Percentiles rank a stretch among this genome's conserved stretches.
phyloP scores from a whole-genome alignment of 2,113 vertebrate genomes.

The Callaeas wilsoni region DNA sequence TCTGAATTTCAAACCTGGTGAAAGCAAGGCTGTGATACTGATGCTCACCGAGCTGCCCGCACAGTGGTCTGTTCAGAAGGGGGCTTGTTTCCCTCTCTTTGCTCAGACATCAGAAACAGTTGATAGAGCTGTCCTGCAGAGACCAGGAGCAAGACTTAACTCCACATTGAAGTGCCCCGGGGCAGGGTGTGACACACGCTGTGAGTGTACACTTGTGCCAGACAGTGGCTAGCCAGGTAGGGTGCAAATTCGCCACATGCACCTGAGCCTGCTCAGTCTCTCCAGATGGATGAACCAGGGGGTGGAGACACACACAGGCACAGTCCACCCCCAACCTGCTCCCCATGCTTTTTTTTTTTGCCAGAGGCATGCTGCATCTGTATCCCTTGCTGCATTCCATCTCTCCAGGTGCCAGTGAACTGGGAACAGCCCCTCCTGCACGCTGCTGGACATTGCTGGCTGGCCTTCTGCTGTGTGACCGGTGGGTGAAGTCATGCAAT shows the following conservation, averaged over 20 bases:
- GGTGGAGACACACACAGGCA: background rate
- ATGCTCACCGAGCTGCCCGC: background rate
- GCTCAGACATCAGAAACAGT: background rate
- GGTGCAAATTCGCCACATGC: background rate
- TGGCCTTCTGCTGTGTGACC: background rate
- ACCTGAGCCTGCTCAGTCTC: background rate
- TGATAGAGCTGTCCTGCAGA: background rate
- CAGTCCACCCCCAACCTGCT: rapidly evolving
- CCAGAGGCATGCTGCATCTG: background rate
- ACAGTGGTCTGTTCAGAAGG: background rate
- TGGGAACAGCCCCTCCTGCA: background rate
- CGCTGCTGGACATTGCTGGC: background rate
- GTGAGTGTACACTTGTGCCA: rapidly evolving
- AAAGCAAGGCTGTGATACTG: background rate
- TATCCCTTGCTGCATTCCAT: background rate
- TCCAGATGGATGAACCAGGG: background rate
- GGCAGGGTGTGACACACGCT: background rate
- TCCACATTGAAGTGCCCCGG: background rate
- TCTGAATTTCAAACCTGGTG: background rate
- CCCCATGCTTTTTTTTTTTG: background rate
- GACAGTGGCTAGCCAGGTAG: background rate
- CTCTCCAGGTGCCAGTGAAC: background rate
- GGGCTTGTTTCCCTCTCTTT: background rate
- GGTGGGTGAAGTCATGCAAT: constrained; percentile 14
- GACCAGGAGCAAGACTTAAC: background rate